Conservation (phyloP, 2,797 vertebrate species). For the Carcharodon carcharias region DNA sequence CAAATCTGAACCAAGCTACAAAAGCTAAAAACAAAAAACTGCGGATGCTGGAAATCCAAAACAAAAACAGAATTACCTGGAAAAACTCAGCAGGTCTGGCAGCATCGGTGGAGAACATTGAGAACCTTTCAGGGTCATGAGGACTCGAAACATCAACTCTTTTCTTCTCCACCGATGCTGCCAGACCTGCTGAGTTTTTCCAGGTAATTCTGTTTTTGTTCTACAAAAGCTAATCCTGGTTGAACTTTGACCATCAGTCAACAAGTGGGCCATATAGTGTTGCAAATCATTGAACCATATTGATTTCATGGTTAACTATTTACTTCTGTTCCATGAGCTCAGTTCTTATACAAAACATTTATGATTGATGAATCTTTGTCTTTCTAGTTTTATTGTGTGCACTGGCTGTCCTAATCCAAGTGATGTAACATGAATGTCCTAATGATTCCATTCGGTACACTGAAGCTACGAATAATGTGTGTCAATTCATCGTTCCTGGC, state of each 20-base stretch:
- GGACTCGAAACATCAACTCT: too few relatives aligned
- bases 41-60: too few relatives aligned
- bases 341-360: not conserved
- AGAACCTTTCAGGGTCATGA: too few relatives aligned
- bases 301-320: not conserved
- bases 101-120: too few relatives aligned
- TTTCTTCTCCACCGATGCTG: too few relatives aligned
- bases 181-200: too few relatives aligned
- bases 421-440: constrained; percentile 1
- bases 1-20: not conserved
- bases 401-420: too few relatives aligned
- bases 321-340: not conserved
- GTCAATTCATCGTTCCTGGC: not conserved
- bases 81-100: too few relatives aligned
- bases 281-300: not conserved
- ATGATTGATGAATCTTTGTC: not conserved
- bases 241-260: not conserved
- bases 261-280: not conserved
- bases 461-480: not conserved
- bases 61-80: too few relatives aligned
- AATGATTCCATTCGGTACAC: not conserved
- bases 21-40: too few relatives aligned
- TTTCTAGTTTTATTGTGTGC: not conserved
- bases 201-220: too few relatives aligned
- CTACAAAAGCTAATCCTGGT: not conserved